A percentile compares a stretch with the other conserved stretches of the same genome.
These are phyloP conservation scores for Drosophila nannoptera DNA, from an alignment of 1,140 invertebrate genomes.

Conservation along the genomic window DNA sequence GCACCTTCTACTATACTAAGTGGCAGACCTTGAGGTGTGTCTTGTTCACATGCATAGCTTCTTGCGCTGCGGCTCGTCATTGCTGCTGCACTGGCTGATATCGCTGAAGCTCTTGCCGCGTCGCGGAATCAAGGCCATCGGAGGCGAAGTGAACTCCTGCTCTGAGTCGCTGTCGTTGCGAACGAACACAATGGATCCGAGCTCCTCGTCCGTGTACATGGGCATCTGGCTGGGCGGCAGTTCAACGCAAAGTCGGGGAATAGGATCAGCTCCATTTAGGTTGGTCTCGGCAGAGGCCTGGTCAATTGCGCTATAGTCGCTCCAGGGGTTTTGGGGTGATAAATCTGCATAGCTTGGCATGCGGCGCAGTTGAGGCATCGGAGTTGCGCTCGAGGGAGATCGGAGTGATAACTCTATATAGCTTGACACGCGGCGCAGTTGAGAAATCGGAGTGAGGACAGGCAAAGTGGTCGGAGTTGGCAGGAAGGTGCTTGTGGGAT, in stretches of 20 bases:
- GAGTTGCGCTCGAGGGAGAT: no score
- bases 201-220: slow-evolving; percentile 6
- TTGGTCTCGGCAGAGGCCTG: neutral
- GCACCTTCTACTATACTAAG: neutral
- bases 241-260: slow-evolving; percentile 7
- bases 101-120: slow-evolving; percentile 62
- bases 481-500: neutral
- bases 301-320: neutral
- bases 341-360: slow-evolving; percentile 37
- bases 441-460: no score
- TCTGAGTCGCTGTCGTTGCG: slow-evolving; percentile 7
- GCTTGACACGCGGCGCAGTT: no score
- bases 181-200: neutral
- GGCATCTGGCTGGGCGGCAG: neutral
- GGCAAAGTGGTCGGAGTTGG: neutral
- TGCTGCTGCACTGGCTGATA: slow-evolving; percentile 56
- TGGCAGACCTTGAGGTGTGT: neutral
- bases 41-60: neutral
- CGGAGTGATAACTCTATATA: no score
- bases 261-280: neutral
- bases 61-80: slow-evolving; percentile 13
- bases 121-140: slow-evolving; percentile 11
- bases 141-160: neutral
- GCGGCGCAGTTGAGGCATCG: slow-evolving; percentile 8
- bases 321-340: slow-evolving; percentile 2